A percentile compares a stretch with the other conserved stretches of the same genome.
Evolutionary conservation across 2,888 invertebrate genomes (phyloP).

Genomic region (Drosophila hawaiiensis): DNA sequence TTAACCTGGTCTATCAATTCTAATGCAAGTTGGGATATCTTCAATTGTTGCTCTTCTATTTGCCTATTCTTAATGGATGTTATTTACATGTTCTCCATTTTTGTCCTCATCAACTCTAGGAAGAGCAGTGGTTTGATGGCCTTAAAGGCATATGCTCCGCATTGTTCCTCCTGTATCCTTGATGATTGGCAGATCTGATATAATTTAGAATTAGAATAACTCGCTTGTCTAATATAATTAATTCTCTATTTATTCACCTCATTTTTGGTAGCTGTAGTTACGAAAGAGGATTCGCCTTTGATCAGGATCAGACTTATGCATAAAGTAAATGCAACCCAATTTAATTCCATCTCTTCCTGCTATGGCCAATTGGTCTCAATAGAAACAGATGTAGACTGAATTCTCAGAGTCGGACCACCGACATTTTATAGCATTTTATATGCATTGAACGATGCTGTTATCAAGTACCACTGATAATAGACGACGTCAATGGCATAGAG

Average conservation of each 20-base stretch:
- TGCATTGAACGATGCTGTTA: too few relatives aligned
- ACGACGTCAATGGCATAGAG: background rate
- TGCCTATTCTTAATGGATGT: too few relatives aligned
- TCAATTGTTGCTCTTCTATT: fast-evolving
- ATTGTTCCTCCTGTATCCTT: background rate
- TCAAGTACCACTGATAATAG: background rate
- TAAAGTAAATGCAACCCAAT: background rate
- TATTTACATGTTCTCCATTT: too few relatives aligned
- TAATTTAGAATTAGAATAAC: background rate
- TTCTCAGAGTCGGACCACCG: background rate
- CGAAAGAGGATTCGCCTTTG: background rate
- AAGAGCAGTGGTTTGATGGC: background rate
- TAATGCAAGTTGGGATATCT: too few relatives aligned
- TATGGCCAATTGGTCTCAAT: background rate
- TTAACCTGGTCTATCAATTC: too few relatives aligned
- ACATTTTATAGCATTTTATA: background rate
- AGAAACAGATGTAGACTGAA: background rate
- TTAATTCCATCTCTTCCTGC: background rate
- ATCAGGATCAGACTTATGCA: background rate
- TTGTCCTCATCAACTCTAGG: too few relatives aligned
- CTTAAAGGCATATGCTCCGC: background rate
- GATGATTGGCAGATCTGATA: background rate
- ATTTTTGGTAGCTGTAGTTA: background rate
- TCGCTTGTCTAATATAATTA: background rate
- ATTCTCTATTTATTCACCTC: background rate